Percentiles rank a stretch among this genome's conserved stretches.
Conservation (phyloP, 2,113 vertebrate genomes). For the Cottus gobio region DNA sequence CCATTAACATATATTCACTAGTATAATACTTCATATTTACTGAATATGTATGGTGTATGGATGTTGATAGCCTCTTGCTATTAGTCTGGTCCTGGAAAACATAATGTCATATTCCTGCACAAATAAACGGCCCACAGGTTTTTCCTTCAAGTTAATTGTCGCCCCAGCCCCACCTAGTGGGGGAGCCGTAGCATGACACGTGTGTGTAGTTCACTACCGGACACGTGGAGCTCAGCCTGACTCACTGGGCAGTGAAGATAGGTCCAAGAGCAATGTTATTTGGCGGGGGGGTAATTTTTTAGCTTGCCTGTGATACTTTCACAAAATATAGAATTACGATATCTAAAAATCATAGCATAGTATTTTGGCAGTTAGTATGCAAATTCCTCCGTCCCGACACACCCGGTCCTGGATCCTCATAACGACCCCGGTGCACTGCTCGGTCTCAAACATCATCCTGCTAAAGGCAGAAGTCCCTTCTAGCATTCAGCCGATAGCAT, state of each 20-base stretch:
- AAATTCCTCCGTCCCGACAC: not conserved
- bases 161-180: not conserved
- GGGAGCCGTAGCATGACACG: not conserved
- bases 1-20: not conserved
- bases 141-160: not conserved
- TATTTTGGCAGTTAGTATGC: too few relatives aligned
- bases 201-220: not conserved
- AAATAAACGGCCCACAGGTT: not conserved
- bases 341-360: too few relatives aligned
- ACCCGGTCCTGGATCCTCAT: not conserved
- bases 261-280: not conserved
- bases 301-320: too few relatives aligned
- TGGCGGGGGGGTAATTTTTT: not conserved
- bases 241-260: not conserved
- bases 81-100: too few relatives aligned
- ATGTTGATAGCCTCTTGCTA: not conserved
- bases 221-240: not conserved
- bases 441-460: too few relatives aligned
- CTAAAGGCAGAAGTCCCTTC: not conserved
- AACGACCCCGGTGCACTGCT: too few relatives aligned
- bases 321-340: too few relatives aligned
- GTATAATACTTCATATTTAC: too few relatives aligned
- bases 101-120: not conserved
- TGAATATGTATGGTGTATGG: not conserved
- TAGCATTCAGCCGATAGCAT: too few relatives aligned